Evolutionary conservation across 1,140 invertebrate genomes (phyloP).

Genomic region (Aricia agestis): DNA sequence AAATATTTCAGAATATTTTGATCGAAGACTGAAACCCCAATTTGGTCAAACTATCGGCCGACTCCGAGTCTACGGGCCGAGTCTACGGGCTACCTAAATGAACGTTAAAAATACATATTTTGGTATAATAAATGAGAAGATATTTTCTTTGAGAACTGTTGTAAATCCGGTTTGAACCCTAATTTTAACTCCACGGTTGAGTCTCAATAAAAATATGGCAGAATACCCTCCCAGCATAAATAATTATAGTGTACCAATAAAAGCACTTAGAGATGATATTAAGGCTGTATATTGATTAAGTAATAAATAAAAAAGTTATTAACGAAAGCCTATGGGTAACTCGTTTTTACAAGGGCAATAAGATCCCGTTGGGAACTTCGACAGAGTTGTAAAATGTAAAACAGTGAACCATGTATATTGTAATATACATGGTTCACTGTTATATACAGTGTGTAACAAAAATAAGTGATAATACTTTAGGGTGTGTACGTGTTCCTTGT

Average conservation of each 20-base stretch:
- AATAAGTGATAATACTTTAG: too few relatives aligned
- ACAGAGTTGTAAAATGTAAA: background rate
- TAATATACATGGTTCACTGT: too few relatives aligned
- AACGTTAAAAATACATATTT: too few relatives aligned
- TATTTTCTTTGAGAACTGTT: background rate
- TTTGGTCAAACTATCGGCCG: too few relatives aligned
- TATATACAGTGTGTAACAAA: too few relatives aligned
- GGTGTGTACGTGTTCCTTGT: too few relatives aligned
- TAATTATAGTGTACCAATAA: slow-evolving; percentile 11
- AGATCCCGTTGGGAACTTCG: background rate
- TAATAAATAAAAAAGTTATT: slow-evolving; percentile 7
- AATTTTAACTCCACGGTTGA: background rate
- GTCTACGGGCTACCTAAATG: too few relatives aligned
- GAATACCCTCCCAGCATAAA: background rate
- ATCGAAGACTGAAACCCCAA: too few relatives aligned
- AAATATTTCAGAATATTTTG: too few relatives aligned
- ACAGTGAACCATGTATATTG: background rate
- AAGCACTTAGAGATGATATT: slow-evolving; percentile 11
- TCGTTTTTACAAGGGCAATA: slow-evolving; percentile 1
- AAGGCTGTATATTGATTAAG: background rate
- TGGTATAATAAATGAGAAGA: background rate
- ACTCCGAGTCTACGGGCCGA: too few relatives aligned
- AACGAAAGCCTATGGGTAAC: background rate
- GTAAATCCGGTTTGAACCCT: background rate
- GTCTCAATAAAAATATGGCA: background rate